Percentiles rank a stretch among this genome's conserved stretches.
phyloP scores from a whole-genome alignment of 2,888 invertebrate genomes.

The Pharmacophagus antenor region DNA sequence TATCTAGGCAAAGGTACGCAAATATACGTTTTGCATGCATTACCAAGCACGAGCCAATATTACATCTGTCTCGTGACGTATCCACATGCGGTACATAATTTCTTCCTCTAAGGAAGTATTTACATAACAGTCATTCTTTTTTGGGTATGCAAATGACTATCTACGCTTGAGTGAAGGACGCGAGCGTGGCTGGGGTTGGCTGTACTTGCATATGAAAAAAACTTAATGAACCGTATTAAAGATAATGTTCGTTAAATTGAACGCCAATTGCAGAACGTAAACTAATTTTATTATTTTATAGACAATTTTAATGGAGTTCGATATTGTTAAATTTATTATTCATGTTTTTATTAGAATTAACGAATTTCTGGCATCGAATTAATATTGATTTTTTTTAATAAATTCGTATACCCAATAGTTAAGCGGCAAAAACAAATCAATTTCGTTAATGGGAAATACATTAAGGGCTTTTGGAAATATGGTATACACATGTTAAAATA shows the following conservation, averaged over 20 bases:
- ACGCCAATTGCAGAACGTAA: not conserved
- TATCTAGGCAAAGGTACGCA: constrained; percentile 29
- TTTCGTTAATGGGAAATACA: not conserved
- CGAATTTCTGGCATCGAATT: not conserved
- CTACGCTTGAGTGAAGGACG: constrained; percentile 32
- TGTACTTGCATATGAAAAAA: constrained; percentile 43
- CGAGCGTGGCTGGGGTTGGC: constrained; percentile 29
- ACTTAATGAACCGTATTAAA: constrained; percentile 6
- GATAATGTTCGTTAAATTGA: constrained; percentile 14
- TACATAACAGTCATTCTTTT: constrained; percentile 38
- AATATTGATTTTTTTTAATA: not conserved
- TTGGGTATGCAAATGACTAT: constrained; percentile 41
- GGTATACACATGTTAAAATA: too few relatives aligned
- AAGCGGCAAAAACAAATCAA: not conserved
- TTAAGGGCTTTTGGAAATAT: too few relatives aligned
- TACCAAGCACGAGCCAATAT: constrained; percentile 39
- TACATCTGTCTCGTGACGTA: constrained; percentile 34
- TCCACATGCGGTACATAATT: constrained; percentile 32
- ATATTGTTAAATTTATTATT: too few relatives aligned
- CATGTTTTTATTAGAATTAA: too few relatives aligned
- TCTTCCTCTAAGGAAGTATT: constrained; percentile 31
- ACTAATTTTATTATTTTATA: not conserved
- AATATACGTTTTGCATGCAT: constrained; percentile 42
- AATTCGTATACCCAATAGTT: not conserved
- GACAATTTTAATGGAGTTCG: too few relatives aligned